Conservation (phyloP, 1,140 invertebrate species). For the Sinella curviseta region DNA sequence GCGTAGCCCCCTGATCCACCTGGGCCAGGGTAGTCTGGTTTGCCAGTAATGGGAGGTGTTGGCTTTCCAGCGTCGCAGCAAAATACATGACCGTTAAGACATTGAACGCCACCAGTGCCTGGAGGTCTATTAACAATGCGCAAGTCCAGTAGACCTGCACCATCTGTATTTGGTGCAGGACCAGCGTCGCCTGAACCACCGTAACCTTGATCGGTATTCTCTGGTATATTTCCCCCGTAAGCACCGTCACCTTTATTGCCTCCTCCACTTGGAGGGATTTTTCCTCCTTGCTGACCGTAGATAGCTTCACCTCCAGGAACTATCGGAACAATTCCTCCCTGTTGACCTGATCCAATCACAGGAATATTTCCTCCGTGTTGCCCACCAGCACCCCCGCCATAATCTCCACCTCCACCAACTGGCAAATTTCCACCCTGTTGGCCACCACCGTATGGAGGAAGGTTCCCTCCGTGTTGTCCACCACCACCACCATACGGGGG, state of each 20-base stretch:
- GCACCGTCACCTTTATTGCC: not conserved
- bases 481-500: not conserved
- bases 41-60: not conserved
- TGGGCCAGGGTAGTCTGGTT: constrained; percentile 24
- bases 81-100: constrained; percentile 34
- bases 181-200: constrained; percentile 16
- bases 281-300: not conserved
- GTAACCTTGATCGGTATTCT: not conserved
- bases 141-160: constrained; percentile 50
- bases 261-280: not conserved
- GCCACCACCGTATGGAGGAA: not conserved
- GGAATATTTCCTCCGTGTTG: not conserved
- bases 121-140: constrained; percentile 51
- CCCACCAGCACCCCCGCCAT: not conserved
- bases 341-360: not conserved
- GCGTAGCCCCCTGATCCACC: constrained; percentile 25
- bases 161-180: constrained; percentile 40
- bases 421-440: not conserved
- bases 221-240: not conserved
- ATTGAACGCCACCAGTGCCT: constrained; percentile 26
- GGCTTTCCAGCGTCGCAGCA: constrained; percentile 27
- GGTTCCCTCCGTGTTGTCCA: not conserved
- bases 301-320: not conserved
- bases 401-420: not conserved
- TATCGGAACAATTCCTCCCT: not conserved